Evolutionary conservation across 2,113 vertebrate genomes (phyloP), one percentile per base, ranked within the genome.

Genomic region (Sorex fumeus): DNA sequence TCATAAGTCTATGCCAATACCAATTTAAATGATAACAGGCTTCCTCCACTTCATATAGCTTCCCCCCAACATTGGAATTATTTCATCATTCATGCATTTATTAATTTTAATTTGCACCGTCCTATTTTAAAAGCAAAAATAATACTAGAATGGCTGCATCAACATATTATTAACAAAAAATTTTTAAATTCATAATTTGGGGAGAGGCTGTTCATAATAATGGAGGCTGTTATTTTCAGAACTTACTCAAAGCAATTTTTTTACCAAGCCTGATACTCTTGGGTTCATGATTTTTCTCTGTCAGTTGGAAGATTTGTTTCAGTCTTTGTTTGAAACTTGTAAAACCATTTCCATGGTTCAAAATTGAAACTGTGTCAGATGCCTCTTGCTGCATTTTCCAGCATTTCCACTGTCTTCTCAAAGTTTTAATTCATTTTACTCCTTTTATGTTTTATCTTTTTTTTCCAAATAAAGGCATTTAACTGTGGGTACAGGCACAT

Each of bases 201-300:
- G 53, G 53, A 12, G 53, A 13, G 13, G 40, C 40, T 40, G 40
- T 40, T 40, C 3, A 40, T 40, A 40, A 2, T 8, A 64, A 75
- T 60, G 23, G 57, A 60, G 57, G 34, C 53, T 60, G 19, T 9
- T 88, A 43, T 69, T 72, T 88, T 69, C 6, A 27, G 50, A 62
- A 79, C 36, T 76, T 50, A 34, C 11, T 1, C 67, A 45, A 30
- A 19, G 28, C 75, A 3, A 16, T 43, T 32, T 74, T 84, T 69
- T 79, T 40, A 40, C 21, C 18, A 60, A 60, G 19, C 19, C 57
- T 23, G 18, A 60, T 60, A 60, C 6, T 53, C 57, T 60, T 60
- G 79, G 21, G 28, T 77, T 95, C 64, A 57, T 84, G 69, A 11
- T 67, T 36, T 87, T 50, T 45, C 12, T 43, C 13, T 90, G 62